Percentiles rank a stretch among this genome's conserved stretches.
phyloP scores from a whole-genome alignment of 2,888 invertebrate species.

The Nomada ferruginata region DNA sequence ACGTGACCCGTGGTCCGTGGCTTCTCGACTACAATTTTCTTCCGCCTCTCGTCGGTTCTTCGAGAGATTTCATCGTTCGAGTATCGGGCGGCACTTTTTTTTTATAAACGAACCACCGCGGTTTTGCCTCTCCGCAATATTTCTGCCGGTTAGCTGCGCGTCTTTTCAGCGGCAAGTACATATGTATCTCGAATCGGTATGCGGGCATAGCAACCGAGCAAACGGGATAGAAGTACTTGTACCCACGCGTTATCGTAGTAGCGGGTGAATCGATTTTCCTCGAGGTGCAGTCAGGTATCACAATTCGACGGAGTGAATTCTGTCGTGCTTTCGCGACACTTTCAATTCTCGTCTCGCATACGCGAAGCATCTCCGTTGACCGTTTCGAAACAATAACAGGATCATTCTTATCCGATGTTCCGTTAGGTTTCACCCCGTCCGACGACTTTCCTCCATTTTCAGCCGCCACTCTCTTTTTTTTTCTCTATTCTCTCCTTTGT shows the following conservation, averaged over 20 bases:
- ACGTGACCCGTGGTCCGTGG: too few relatives aligned
- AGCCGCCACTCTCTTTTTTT: neutral
- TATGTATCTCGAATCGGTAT: conserved; percentile 17
- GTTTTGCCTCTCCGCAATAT: neutral
- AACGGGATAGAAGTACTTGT: neutral
- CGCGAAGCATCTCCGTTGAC: neutral
- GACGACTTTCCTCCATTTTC: conserved; percentile 2
- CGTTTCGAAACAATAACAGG: conserved; percentile 40
- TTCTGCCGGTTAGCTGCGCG: conserved; percentile 1
- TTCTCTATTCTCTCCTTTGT: conserved; percentile 44
- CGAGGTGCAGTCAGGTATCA: conserved; percentile 20
- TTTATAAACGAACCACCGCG: neutral
- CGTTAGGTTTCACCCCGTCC: conserved; percentile 9
- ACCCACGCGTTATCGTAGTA: conserved; percentile 39
- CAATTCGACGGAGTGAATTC: conserved; percentile 38
- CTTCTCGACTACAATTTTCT: conserved; percentile 3
- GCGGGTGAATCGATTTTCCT: conserved; percentile 45
- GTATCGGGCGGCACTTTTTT: too few relatives aligned
- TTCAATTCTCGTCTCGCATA: too few relatives aligned
- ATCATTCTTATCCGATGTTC: conserved; percentile 25
- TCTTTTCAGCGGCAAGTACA: conserved; percentile 6
- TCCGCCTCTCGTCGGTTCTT: neutral
- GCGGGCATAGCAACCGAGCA: conserved; percentile 34
- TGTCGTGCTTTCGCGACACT: neutral
- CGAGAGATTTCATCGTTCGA: neutral